phyloP scores from a whole-genome alignment of 2,113 vertebrate species.

The Coreoperca whiteheadi region DNA sequence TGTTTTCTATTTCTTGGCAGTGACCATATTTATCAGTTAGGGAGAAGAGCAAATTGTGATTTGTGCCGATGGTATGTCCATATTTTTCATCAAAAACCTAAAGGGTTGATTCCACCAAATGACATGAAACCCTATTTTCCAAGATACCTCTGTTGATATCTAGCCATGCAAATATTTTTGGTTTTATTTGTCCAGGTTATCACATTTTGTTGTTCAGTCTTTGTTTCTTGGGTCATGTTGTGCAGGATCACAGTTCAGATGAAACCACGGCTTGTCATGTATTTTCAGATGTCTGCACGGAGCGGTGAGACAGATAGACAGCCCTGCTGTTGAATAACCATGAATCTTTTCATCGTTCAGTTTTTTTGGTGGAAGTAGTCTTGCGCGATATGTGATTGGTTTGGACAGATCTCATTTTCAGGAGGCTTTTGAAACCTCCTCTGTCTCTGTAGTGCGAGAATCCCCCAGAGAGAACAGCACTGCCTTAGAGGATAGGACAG shows the following conservation, averaged over 20 bases:
- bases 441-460: slow-evolving; percentile 32
- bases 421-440: slow-evolving; percentile 44
- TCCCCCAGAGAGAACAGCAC: slow-evolving; percentile 36
- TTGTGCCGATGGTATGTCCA: background rate
- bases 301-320: background rate
- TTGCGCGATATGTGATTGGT: slow-evolving; percentile 27
- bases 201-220: background rate
- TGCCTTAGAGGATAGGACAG: slow-evolving; percentile 47
- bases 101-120: background rate
- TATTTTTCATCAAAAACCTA: background rate
- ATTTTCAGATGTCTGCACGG: slow-evolving; percentile 5
- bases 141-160: background rate
- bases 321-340: background rate
- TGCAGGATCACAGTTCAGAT: slow-evolving; percentile 21
- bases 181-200: background rate
- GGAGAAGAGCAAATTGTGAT: background rate
- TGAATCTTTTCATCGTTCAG: slow-evolving; percentile 23
- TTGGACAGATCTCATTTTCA: slow-evolving; percentile 60
- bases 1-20: background rate
- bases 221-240: slow-evolving; percentile 1
- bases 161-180: background rate
- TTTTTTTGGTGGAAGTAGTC: slow-evolving; percentile 22
- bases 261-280: slow-evolving; percentile 11
- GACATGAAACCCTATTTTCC: background rate
- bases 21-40: background rate